phyloP scores from a whole-genome alignment of 2,113 vertebrate species.

The Raja brachyura region DNA sequence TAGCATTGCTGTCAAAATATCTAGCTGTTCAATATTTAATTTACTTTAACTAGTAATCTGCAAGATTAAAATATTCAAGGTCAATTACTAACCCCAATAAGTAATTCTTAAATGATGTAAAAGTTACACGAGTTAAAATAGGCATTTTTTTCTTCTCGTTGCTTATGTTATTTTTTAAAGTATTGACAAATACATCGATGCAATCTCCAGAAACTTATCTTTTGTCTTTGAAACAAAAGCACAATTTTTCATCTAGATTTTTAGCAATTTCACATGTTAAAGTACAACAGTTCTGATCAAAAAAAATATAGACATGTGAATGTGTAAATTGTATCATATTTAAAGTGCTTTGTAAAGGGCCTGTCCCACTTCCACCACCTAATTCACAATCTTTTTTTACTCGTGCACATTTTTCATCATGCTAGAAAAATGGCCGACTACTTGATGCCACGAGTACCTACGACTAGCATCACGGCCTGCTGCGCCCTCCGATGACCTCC shows the following conservation, averaged over 20 bases:
- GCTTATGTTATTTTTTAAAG: background rate
- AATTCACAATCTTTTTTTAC: no score
- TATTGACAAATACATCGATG: background rate
- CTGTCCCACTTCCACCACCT: no score
- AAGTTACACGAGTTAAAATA: background rate
- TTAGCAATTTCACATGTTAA: background rate
- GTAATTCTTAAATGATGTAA: background rate
- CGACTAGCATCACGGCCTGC: no score
- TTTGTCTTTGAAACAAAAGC: background rate
- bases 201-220: background rate
- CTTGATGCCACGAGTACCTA: no score
- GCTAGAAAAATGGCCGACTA: no score
- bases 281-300: background rate
- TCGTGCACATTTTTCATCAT: no score
- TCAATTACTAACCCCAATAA: background rate
- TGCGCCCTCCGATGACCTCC: no score
- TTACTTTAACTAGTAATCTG: conserved; percentile 2
- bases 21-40: conserved; percentile 7
- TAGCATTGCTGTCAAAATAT: conserved; percentile 11
- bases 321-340: background rate
- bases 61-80: background rate
- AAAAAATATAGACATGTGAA: background rate
- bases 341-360: background rate
- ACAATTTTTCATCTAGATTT: background rate
- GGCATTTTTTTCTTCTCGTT: background rate